Percentiles rank a stretch among this genome's conserved stretches.
phyloP scores from a whole-genome alignment of 2,888 invertebrate species.

The Alitta virens region DNA sequence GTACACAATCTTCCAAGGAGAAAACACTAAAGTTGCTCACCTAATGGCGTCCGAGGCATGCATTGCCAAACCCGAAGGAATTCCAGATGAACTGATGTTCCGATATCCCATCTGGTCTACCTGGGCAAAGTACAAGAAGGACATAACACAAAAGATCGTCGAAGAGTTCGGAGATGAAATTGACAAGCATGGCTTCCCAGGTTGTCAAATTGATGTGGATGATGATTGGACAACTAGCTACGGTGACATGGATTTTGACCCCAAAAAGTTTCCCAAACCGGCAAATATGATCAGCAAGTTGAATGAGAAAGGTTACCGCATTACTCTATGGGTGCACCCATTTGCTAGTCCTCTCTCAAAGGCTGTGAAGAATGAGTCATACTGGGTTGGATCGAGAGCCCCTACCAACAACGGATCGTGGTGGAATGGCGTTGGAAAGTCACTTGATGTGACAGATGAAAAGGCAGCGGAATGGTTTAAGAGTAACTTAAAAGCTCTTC shows the following conservation, averaged over 20 bases:
- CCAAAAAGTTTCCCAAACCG: constrained; percentile 65
- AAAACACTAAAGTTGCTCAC: constrained; percentile 67
- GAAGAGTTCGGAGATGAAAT: constrained; percentile 38
- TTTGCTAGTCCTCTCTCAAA: constrained; percentile 75
- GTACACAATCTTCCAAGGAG: constrained; percentile 67
- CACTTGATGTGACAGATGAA: constrained; percentile 85
- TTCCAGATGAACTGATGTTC: constrained; percentile 72
- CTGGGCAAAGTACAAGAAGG: constrained; percentile 73
- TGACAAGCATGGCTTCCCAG: constrained; percentile 16
- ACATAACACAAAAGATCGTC: constrained; percentile 64
- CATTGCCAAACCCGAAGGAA: constrained; percentile 65
- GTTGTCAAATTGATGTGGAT: constrained; percentile 67
- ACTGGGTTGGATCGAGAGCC: constrained; percentile 4
- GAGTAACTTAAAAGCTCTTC: constrained; percentile 69
- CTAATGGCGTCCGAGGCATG: constrained; percentile 65
- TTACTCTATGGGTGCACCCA: constrained; percentile 69
- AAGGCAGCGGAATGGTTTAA: constrained; percentile 74
- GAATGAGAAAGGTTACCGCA: constrained; percentile 68
- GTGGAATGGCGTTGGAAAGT: constrained; percentile 69
- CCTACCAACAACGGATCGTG: constrained; percentile 63
- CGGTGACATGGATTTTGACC: constrained; percentile 74
- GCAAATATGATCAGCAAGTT: constrained; percentile 58
- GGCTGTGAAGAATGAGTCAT: constrained; percentile 67
- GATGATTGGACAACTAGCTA: constrained; percentile 82
- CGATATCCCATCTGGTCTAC: constrained; percentile 84